These are phyloP conservation scores for Phycodurus eques DNA, from an alignment of 2,113 vertebrate genomes.

Conservation along the genomic window DNA sequence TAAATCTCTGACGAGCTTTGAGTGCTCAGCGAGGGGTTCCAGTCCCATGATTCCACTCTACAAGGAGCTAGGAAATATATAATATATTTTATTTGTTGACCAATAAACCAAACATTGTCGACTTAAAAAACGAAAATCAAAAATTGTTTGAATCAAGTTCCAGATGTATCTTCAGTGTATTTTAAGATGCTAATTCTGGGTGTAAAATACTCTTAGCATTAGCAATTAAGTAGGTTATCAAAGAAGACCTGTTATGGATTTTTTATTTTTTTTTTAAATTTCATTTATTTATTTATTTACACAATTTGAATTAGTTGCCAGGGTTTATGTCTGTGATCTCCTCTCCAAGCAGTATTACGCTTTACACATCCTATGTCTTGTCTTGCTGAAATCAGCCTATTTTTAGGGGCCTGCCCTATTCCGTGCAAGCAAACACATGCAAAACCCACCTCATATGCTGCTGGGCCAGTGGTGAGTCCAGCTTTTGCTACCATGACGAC, in stretches of 20 bases:
- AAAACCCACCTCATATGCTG: no score
- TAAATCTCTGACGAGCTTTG: slow-evolving; percentile 45
- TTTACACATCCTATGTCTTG: no score
- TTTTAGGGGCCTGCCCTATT: no score
- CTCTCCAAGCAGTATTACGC: no score
- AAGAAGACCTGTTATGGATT: not conserved
- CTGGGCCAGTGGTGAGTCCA: no score
- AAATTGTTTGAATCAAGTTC: not conserved
- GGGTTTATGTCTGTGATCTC: not conserved
- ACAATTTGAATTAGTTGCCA: not conserved
- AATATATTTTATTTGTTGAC: slow-evolving; percentile 36
- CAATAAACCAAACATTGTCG: not conserved
- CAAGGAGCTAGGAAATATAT: slow-evolving; percentile 24
- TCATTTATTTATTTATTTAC: no score
- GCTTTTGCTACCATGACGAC: no score
- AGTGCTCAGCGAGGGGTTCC: slow-evolving; percentile 48
- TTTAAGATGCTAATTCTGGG: not conserved
- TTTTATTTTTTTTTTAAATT: no score
- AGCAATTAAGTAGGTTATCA: not conserved
- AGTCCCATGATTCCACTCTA: slow-evolving; percentile 48
- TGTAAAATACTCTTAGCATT: not conserved
- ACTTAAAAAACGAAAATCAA: not conserved
- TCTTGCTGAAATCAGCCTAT: no score
- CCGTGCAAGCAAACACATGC: no score
- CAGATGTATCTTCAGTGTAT: not conserved